Conservation (phyloP, 1,140 invertebrate genomes). For the Pachyrhynchus sulphureomaculatus region DNA sequence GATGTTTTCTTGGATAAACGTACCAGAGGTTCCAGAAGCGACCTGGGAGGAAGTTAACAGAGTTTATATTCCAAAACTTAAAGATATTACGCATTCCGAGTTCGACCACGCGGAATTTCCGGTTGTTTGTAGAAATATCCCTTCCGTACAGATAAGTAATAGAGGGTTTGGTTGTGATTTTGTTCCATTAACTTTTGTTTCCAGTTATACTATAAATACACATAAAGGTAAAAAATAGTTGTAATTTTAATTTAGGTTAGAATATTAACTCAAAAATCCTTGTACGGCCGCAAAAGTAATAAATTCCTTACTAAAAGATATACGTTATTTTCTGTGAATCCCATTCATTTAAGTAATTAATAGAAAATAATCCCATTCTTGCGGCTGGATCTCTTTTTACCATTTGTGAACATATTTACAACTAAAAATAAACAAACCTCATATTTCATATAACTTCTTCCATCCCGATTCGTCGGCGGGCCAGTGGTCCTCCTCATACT, state of each 20-base stretch:
- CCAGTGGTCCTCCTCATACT: too few species aligned
- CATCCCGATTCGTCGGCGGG: too few species aligned
- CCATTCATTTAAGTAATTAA: too few species aligned
- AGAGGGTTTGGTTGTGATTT: conserved; percentile 52
- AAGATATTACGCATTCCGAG: conserved; percentile 66
- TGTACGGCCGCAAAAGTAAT: background rate
- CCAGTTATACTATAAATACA: conserved; percentile 63
- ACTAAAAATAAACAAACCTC: too few species aligned
- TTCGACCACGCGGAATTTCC: conserved; percentile 62
- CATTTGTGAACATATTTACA: too few species aligned
- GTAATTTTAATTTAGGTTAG: too few species aligned
- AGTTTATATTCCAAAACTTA: conserved; percentile 58
- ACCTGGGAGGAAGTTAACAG: conserved; percentile 44
- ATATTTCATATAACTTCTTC: too few species aligned
- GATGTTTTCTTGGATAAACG: conserved; percentile 50
- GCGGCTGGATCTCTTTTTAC: too few species aligned
- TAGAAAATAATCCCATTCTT: too few species aligned
- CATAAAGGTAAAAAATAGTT: conserved; percentile 60
- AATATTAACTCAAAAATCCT: background rate
- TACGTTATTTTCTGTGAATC: background rate
- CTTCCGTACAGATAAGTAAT: conserved; percentile 42
- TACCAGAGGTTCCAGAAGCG: conserved; percentile 38
- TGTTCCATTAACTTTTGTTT: conserved; percentile 61
- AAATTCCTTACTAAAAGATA: background rate
- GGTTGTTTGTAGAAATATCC: conserved; percentile 59